phyloP scores from a whole-genome alignment of 2,888 invertebrate genomes.

The Lypha dubia region DNA sequence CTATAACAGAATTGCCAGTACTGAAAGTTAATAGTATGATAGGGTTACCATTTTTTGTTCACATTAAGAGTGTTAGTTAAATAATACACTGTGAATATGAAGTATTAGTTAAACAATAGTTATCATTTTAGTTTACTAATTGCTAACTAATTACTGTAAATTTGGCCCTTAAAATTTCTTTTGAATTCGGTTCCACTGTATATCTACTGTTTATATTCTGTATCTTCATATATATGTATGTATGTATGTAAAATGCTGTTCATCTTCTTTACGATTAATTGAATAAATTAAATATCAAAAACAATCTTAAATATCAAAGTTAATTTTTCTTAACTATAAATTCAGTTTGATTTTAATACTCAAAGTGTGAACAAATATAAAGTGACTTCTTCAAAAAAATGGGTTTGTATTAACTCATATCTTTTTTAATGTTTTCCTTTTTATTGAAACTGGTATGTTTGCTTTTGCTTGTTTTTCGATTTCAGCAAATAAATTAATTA shows the following conservation, averaged over 20 bases:
- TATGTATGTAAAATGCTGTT: constrained; percentile 32
- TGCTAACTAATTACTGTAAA: no score
- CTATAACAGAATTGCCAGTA: no score
- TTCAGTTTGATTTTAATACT: constrained; percentile 63
- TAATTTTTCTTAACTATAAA: constrained; percentile 5
- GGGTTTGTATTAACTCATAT: constrained; percentile 52
- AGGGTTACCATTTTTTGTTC: no score
- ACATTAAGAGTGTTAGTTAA: no score
- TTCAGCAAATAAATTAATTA: constrained; percentile 69
- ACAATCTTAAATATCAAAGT: constrained; percentile 4
- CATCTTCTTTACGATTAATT: constrained; percentile 19
- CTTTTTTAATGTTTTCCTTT: constrained; percentile 11
- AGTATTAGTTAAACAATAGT: no score
- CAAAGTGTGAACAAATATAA: constrained; percentile 57
- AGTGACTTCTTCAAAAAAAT: constrained; percentile 39
- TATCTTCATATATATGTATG: neutral
- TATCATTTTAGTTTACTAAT: no score
- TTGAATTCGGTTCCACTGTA: neutral
- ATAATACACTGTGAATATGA: no score
- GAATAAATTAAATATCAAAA: neutral
- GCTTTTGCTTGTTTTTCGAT: neutral
- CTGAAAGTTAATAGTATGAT: no score
- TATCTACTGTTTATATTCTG: neutral
- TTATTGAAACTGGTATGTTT: constrained; percentile 8
- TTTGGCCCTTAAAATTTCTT: neutral